Percentiles rank a stretch among this genome's conserved stretches.
Evolutionary conservation across 2,888 invertebrate genomes (phyloP).

Genomic region (Troides helena): DNA sequence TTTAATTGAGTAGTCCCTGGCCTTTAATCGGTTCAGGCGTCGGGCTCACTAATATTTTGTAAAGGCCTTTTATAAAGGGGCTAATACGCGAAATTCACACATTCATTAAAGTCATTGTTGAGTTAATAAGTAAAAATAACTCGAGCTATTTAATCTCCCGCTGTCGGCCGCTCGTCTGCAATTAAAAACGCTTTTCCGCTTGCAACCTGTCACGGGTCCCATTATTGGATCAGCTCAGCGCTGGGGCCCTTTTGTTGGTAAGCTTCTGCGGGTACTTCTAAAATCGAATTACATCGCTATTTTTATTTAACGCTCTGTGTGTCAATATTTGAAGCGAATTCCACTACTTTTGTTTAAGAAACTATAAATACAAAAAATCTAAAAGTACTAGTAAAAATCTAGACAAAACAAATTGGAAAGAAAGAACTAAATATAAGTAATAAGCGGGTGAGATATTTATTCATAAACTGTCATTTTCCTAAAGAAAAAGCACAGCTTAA

Average conservation of each 20-base stretch:
- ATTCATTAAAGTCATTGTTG: conserved; percentile 21
- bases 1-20: conserved; percentile 25
- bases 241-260: too few species aligned
- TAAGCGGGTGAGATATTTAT: too few species aligned
- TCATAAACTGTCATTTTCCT: too few species aligned
- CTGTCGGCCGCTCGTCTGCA: conserved; percentile 8
- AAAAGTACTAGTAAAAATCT: too few species aligned
- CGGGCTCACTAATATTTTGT: conserved; percentile 23
- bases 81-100: conserved; percentile 28
- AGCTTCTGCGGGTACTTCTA: too few species aligned
- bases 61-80: conserved; percentile 15
- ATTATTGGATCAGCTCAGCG: conserved; percentile 1
- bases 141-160: conserved; percentile 19
- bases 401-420: too few species aligned
- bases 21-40: conserved; percentile 13
- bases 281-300: too few species aligned
- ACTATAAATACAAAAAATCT: too few species aligned
- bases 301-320: too few species aligned
- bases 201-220: conserved; percentile 12
- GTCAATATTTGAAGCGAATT: too few species aligned
- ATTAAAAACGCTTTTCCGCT: conserved; percentile 11
- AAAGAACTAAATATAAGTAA: too few species aligned
- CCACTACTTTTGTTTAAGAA: too few species aligned
- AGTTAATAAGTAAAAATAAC: conserved; percentile 24
- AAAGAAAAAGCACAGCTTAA: neutral